A percentile compares a stretch with the other conserved stretches of the same genome.
Evolutionary conservation across 2,888 invertebrate genomes (phyloP).

Genomic region (Augiades crinisus): DNA sequence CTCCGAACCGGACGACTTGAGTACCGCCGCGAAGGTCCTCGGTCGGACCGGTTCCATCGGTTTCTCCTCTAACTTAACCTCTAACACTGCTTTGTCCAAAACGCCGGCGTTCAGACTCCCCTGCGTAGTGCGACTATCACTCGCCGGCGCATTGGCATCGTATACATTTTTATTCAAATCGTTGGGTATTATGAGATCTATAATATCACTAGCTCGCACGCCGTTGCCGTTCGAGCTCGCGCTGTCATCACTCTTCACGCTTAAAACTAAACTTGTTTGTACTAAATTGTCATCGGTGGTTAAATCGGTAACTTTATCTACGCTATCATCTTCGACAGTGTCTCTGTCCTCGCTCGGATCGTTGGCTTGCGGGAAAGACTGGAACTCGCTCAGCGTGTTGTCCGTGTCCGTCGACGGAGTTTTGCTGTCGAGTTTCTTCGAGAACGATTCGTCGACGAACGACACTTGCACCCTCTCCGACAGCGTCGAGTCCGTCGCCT

Average conservation of each 20-base stretch:
- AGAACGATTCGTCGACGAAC: conserved; percentile 71
- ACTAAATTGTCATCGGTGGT: conserved; percentile 77
- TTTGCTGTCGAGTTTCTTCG: conserved; percentile 68
- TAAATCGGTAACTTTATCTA: conserved; percentile 59
- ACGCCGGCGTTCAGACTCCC: no score
- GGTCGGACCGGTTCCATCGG: conserved; percentile 53
- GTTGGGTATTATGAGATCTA: conserved; percentile 72
- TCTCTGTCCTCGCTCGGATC: conserved; percentile 30
- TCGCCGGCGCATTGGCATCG: conserved; percentile 32
- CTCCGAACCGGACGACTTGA: conserved; percentile 68
- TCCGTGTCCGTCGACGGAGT: conserved; percentile 75
- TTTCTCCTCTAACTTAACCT: conserved; percentile 42
- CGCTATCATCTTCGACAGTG: no score
- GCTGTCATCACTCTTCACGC: conserved; percentile 50
- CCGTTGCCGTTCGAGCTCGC: conserved; percentile 43
- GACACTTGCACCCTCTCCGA: conserved; percentile 74
- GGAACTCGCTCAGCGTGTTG: conserved; percentile 71
- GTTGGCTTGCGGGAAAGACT: conserved; percentile 55
- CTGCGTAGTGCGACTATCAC: no score
- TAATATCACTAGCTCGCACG: conserved; percentile 53
- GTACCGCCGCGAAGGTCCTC: conserved; percentile 67
- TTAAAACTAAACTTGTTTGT: conserved; percentile 76
- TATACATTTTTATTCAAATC: conserved; percentile 54
- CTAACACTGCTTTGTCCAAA: conserved; percentile 33
- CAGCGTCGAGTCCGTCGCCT: conserved; percentile 69